Percentiles rank a stretch among this genome's conserved stretches.
Evolutionary conservation across 2,888 invertebrate genomes (phyloP).

Genomic region (Synergus laeviventris): DNA sequence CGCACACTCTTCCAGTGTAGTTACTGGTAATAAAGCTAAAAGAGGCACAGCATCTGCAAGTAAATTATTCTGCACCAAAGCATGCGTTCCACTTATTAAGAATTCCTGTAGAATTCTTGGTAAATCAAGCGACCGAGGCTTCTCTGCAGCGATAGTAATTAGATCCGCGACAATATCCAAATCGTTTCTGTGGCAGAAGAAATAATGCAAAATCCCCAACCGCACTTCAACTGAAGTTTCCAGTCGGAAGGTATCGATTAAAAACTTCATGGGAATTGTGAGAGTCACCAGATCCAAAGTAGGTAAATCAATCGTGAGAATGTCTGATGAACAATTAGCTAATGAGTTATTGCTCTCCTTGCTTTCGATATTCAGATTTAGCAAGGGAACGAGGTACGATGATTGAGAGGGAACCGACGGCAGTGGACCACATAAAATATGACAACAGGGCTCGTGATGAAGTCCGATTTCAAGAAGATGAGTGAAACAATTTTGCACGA

Average conservation of each 20-base stretch:
- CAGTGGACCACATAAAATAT: conserved; percentile 82
- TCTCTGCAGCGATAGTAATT: conserved; percentile 80
- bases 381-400: conserved; percentile 83
- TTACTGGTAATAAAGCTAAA: conserved; percentile 84
- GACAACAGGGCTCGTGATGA: conserved; percentile 90
- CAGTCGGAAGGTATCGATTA: conserved; percentile 83
- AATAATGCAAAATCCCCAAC: conserved; percentile 88
- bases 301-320: conserved; percentile 77
- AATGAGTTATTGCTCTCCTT: conserved; percentile 48
- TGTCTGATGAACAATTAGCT: conserved; percentile 50
- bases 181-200: conserved; percentile 87
- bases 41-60: conserved; percentile 84
- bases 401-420: conserved; percentile 78
- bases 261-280: conserved; percentile 81
- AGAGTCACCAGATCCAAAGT: conserved; percentile 85
- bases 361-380: conserved; percentile 76
- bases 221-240: conserved; percentile 84
- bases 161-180: conserved; percentile 85
- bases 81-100: conserved; percentile 85
- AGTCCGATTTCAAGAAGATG: conserved; percentile 91
- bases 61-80: conserved; percentile 84
- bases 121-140: conserved; percentile 81
- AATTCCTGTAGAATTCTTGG: conserved; percentile 88
- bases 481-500: conserved; percentile 89
- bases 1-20: conserved; percentile 79